Evolutionary conservation across 2,113 vertebrate species (phyloP).

Genomic region (Prochilodus magdalenae): DNA sequence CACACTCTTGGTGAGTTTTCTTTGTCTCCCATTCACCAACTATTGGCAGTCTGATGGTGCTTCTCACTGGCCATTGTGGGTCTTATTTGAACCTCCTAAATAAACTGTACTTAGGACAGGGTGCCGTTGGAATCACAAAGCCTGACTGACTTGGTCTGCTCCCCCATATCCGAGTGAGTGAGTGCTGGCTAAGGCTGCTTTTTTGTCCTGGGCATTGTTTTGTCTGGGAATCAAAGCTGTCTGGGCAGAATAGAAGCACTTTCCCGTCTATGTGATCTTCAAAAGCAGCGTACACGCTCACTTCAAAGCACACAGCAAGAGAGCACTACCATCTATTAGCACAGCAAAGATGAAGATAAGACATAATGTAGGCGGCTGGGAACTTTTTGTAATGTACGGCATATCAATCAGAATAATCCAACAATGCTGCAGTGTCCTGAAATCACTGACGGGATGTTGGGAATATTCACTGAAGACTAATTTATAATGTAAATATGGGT

Average conservation of each 20-base stretch:
- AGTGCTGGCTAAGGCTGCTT: constrained; percentile 2
- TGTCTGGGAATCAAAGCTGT: constrained; percentile 50
- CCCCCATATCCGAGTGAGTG: background rate
- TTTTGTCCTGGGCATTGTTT: constrained; percentile 7
- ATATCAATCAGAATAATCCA: background rate
- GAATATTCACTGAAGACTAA: background rate
- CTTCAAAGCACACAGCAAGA: constrained; percentile 39
- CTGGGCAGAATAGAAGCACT: constrained; percentile 39
- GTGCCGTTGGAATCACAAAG: background rate
- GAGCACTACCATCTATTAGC: constrained; percentile 20
- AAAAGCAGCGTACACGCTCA: constrained; percentile 10
- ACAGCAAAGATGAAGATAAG: background rate
- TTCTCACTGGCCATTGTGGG: background rate
- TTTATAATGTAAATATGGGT: too few species aligned
- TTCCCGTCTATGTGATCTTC: constrained; percentile 44
- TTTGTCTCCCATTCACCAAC: background rate
- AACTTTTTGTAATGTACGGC: background rate
- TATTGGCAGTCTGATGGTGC: background rate
- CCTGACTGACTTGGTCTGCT: background rate
- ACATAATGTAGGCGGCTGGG: background rate
- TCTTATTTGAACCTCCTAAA: constrained; percentile 7
- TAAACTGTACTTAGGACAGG: background rate
- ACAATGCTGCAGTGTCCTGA: background rate
- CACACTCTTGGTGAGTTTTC: background rate
- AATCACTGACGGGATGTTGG: background rate